Evolutionary conservation across 2,113 vertebrate genomes (phyloP).

Genomic region (Corydoras sp.): DNA sequence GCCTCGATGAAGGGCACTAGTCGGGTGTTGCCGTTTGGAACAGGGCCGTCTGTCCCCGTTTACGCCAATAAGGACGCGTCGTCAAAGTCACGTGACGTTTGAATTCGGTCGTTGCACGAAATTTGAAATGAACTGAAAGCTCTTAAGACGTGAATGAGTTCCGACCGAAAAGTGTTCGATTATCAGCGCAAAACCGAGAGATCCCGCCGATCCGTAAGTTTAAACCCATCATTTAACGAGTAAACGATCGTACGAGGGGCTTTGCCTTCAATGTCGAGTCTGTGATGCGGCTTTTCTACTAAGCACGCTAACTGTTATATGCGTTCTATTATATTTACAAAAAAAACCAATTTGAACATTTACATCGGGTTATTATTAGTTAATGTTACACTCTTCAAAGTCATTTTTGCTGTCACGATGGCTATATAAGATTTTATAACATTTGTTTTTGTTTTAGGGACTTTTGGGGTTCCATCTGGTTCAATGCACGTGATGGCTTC

Average conservation of each 20-base stretch:
- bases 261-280: background rate
- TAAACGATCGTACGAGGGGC: background rate
- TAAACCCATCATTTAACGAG: background rate
- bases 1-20: no score
- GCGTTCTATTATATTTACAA: background rate
- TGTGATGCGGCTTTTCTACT: background rate
- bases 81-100: slow-evolving; percentile 47
- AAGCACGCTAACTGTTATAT: background rate
- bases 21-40: background rate
- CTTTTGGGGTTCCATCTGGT: slow-evolving; percentile 27
- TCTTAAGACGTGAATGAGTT: background rate
- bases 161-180: background rate
- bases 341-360: background rate
- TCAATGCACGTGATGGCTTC: slow-evolving; percentile 35
- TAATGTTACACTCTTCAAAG: background rate
- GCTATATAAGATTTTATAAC: background rate
- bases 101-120: slow-evolving; percentile 37
- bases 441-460: slow-evolving; percentile 24
- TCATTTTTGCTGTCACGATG: background rate
- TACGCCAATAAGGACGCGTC: slow-evolving; percentile 49
- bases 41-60: background rate
- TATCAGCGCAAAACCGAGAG: background rate
- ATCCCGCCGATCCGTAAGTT: slow-evolving; percentile 7
- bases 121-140: slow-evolving; percentile 60
- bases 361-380: background rate